phyloP scores from a whole-genome alignment of 2,113 vertebrate species.

The Notothenia rossii region DNA sequence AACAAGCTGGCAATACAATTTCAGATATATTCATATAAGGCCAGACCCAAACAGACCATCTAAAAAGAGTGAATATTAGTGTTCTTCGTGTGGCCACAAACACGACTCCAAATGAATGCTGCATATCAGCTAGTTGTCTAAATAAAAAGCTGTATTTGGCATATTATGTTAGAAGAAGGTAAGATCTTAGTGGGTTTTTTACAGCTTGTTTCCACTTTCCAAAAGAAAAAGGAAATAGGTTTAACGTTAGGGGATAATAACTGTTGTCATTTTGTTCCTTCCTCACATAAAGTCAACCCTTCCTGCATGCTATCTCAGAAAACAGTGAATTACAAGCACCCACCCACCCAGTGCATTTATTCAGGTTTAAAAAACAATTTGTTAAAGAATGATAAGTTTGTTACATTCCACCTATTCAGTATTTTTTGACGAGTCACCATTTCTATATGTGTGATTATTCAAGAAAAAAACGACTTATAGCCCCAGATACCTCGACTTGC shows the following conservation, averaged over 20 bases:
- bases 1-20: not conserved
- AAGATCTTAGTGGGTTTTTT: not conserved
- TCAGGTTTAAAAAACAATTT: not conserved
- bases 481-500: not conserved
- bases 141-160: not conserved
- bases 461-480: not conserved
- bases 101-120: not conserved
- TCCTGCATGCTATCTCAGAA: not conserved
- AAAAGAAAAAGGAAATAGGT: not conserved
- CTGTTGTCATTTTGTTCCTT: not conserved
- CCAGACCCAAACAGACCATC: no score
- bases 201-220: not conserved
- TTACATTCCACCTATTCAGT: conserved; percentile 3
- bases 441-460: conserved; percentile 41
- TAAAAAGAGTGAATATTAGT: not conserved
- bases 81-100: not conserved
- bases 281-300: not conserved
- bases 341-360: not conserved
- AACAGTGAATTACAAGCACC: not conserved
- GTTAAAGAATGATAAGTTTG: not conserved
- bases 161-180: not conserved
- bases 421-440: not conserved
- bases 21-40: no score
- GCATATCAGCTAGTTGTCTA: not conserved
- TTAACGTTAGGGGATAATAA: not conserved